Evolutionary conservation across 2,888 invertebrate species (phyloP), one percentile per base, ranked within the genome.

Genomic region (Ennomos fuscantarius): DNA sequence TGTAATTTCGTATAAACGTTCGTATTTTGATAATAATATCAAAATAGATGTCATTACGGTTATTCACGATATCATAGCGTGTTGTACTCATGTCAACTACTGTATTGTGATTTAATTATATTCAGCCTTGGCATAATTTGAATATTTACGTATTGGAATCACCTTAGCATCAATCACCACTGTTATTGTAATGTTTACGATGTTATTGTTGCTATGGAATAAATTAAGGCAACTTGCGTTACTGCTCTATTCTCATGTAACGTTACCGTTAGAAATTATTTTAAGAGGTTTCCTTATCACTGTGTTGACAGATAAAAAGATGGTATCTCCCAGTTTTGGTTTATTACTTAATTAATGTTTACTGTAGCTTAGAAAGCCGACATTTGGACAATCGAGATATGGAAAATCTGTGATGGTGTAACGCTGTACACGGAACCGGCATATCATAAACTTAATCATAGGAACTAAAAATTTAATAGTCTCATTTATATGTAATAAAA

Each of bases 401-500:
- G 71, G 70, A 74, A 64, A 74, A 79, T 73, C 72, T 71, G 62
- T 73, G 66, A 70, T 72, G 76, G 69, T 73, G 75, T 76, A 75
- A 77, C 66, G 68, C 71, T 39, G 51, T 70, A 75, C 74, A 76
- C 70, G 66, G 68, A 79, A 79, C 79, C 75, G 76, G 78, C 79
- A 66, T 68, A 72, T 83, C 85, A 75, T 90, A 84, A 87, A 88
- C 72, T 79, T 85, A 85, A 88, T 87, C 86, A 86, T 81, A 77
- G 74, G 75, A 79, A 81, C 84, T 81, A 87, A 89, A 87, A 86
- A 87, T 82, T 84, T 89, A 83, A 89, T 82, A 79, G 83, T 80
- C 88, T 88, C 86, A 88, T 90, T 89, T 89, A 85, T 81, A 83
- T 73, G 79, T 85, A 85, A 89, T 89, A 89, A 91, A 90, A 82